These are phyloP conservation scores for Tinea pellionella DNA, from an alignment of 2,888 invertebrate genomes.

Conservation along the genomic window DNA sequence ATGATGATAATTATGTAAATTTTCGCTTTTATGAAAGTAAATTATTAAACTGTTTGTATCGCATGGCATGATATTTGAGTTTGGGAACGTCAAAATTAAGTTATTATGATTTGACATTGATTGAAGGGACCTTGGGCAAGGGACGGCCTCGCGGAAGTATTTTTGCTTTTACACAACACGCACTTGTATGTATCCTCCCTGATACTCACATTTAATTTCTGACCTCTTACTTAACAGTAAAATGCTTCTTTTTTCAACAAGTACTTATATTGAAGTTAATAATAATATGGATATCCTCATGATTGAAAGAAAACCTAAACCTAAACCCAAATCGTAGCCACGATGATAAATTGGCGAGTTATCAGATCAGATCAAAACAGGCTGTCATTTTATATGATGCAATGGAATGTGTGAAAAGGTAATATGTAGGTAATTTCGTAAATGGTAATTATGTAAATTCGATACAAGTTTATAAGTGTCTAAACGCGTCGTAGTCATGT, in stretches of 20 bases:
- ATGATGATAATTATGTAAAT: conserved; percentile 36
- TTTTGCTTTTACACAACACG: conserved; percentile 16
- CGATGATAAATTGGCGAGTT: too few species aligned
- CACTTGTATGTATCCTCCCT: conserved; percentile 25
- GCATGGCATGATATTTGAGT: neutral
- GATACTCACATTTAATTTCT: too few species aligned
- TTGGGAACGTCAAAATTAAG: conserved; percentile 51
- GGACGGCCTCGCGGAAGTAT: conserved; percentile 48
- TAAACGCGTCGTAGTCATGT: neutral
- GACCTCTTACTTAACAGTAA: neutral
- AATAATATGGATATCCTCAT: too few species aligned
- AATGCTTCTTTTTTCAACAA: too few species aligned
- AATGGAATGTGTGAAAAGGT: too few species aligned
- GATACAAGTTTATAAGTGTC: neutral
- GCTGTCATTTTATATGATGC: too few species aligned
- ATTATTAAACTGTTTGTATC: neutral
- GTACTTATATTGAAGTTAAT: too few species aligned
- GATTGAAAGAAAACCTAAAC: too few species aligned
- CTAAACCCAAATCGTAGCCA: too few species aligned
- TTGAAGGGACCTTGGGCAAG: conserved; percentile 48
- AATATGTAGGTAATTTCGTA: too few species aligned
- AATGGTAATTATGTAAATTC: too few species aligned
- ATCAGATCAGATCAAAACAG: too few species aligned
- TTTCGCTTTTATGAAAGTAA: conserved; percentile 19
- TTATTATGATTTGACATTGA: conserved; percentile 58